Conservation (phyloP, 2,113 vertebrate species). For the rat (Rattus norvegicus) region DNA sequence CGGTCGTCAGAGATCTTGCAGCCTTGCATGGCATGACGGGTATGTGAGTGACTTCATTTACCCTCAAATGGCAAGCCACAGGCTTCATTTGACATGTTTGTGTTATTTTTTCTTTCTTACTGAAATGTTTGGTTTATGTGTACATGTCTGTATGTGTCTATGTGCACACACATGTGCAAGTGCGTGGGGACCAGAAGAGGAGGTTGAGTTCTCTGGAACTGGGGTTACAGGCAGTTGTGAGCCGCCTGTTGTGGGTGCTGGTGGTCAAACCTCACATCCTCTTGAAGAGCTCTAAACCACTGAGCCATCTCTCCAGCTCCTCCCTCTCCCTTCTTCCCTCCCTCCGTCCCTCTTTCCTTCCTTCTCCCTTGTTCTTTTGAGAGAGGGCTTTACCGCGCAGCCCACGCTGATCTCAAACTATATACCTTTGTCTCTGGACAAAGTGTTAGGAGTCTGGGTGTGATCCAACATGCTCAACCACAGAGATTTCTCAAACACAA, state of each 20-base stretch:
- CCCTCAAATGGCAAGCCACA: too few relatives aligned
- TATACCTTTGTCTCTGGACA: not conserved
- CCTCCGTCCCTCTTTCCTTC: not conserved
- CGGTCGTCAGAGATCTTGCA: not conserved
- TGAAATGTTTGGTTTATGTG: not conserved
- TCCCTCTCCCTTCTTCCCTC: accelerated
- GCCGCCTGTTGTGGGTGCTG: too few relatives aligned
- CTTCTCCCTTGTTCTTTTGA: not conserved
- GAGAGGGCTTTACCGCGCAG: not conserved
- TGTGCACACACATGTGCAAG: not conserved
- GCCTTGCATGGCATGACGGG: accelerated
- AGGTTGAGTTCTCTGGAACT: too few relatives aligned
- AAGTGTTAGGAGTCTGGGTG: not conserved
- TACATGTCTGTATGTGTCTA: not conserved
- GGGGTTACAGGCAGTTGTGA: not conserved
- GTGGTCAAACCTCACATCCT: not conserved
- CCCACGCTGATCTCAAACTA: not conserved
- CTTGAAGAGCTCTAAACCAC: not conserved
- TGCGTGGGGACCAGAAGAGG: not conserved
- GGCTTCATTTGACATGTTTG: not conserved
- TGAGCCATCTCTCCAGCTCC: not conserved
- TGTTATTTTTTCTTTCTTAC: not conserved
- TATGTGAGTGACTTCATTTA: too few relatives aligned
- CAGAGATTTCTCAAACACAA: constrained; percentile 48
- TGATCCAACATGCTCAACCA: not conserved